These are phyloP conservation scores for Danio jaintianensis DNA, from an alignment of 2,797 vertebrate species.

Conservation along the genomic window DNA sequence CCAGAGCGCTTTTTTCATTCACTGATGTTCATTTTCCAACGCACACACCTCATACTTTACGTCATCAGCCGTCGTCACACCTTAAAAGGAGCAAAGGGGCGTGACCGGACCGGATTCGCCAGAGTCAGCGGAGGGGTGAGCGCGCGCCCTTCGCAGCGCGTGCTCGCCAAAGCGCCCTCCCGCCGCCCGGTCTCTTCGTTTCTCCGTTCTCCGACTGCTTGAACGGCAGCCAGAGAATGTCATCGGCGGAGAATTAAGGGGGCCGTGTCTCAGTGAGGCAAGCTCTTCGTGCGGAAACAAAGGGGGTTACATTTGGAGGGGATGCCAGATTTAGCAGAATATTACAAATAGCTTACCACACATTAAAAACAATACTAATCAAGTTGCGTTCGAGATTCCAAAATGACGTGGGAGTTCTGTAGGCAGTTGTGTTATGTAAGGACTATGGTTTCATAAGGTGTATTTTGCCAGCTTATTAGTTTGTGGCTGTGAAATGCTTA, in stretches of 20 bases:
- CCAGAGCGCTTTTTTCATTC: conserved; percentile 60
- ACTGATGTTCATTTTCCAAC: conserved; percentile 65
- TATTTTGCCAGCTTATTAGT: conserved; percentile 22
- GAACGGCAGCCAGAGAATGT: conserved; percentile 40
- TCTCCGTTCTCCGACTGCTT: background rate
- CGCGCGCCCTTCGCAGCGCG: background rate
- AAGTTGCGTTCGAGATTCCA: background rate
- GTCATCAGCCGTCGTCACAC: conserved; percentile 38
- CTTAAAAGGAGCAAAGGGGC: conserved; percentile 50
- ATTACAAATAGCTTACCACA: background rate
- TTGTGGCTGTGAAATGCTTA: conserved; percentile 17
- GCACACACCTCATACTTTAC: conserved; percentile 61
- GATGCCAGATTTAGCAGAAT: background rate
- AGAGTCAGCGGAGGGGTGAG: conserved; percentile 39
- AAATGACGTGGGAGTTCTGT: conserved; percentile 38
- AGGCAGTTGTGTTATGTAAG: conserved; percentile 52
- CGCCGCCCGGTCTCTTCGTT: background rate
- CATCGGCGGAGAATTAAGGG: conserved; percentile 57
- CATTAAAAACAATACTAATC: background rate
- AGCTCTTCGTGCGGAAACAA: conserved; percentile 3
- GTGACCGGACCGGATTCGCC: conserved; percentile 45
- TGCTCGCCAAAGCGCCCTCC: background rate
- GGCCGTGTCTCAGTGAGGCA: conserved; percentile 29
- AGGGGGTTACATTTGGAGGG: background rate
- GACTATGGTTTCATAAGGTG: conserved; percentile 52